phyloP scores from a whole-genome alignment of 2,888 invertebrate species.

The Seira ritae region DNA sequence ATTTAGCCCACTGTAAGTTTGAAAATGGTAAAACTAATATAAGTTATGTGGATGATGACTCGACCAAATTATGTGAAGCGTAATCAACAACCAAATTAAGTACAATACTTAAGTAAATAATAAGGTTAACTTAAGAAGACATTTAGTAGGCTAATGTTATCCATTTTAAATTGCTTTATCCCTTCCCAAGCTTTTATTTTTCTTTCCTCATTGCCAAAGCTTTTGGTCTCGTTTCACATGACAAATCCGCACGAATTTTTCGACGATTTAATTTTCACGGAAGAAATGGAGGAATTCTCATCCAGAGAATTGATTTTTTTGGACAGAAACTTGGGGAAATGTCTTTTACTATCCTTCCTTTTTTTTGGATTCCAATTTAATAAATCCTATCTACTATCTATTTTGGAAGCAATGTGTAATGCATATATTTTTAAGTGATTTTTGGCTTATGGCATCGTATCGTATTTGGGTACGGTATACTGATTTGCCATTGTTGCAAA shows the following conservation, averaged over 20 bases:
- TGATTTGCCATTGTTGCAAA: too few species aligned
- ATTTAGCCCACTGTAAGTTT: slow-evolving; percentile 5
- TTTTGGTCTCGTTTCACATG: neutral
- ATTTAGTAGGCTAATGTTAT: neutral
- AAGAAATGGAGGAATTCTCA: too few species aligned
- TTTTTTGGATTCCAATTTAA: too few species aligned
- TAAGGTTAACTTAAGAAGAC: neutral
- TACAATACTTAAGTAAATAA: neutral
- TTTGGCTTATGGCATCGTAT: neutral
- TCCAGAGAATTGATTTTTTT: too few species aligned
- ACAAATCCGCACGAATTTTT: slow-evolving; percentile 5
- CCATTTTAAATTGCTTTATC: neutral
- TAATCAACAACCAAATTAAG: neutral
- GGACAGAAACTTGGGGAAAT: slow-evolving; percentile 48
- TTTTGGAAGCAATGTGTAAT: too few species aligned
- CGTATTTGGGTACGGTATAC: too few species aligned
- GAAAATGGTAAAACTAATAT: neutral
- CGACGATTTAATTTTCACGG: neutral
- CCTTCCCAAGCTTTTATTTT: neutral
- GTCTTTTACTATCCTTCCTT: too few species aligned
- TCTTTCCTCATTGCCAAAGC: neutral
- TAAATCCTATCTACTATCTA: too few species aligned
- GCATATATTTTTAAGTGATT: neutral
- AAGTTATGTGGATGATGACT: neutral
- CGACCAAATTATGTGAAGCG: neutral